These are phyloP conservation scores for Nebria ingens DNA, from an alignment of 1,140 invertebrate species.

Conservation along the genomic window DNA sequence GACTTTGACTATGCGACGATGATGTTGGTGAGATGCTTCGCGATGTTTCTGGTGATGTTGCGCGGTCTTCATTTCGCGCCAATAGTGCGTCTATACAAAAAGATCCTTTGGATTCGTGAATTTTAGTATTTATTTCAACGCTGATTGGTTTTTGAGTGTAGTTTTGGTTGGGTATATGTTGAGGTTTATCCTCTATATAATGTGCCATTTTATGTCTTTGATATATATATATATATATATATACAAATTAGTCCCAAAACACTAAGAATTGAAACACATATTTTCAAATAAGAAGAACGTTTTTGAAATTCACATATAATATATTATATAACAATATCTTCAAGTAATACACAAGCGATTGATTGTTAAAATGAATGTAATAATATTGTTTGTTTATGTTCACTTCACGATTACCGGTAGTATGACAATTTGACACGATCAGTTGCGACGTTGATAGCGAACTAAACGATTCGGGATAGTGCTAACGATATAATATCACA, in stretches of 20 bases:
- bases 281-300: too few relatives aligned
- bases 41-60: slow-evolving; percentile 27
- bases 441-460: background rate
- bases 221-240: too few relatives aligned
- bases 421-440: too few relatives aligned
- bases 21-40: slow-evolving; percentile 29
- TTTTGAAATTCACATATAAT: too few relatives aligned
- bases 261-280: too few relatives aligned
- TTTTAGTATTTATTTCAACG: slow-evolving; percentile 30
- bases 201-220: slow-evolving; percentile 25
- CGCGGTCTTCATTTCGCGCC: slow-evolving; percentile 27
- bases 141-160: slow-evolving; percentile 19
- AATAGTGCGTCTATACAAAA: slow-evolving; percentile 60
- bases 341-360: too few relatives aligned
- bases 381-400: too few relatives aligned
- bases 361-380: too few relatives aligned
- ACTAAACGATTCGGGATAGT: slow-evolving; percentile 1
- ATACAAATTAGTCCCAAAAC: too few relatives aligned
- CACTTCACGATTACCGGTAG: too few relatives aligned
- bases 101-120: slow-evolving; percentile 35
- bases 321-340: too few relatives aligned
- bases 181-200: slow-evolving; percentile 17
- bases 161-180: slow-evolving; percentile 16
- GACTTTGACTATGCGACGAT: slow-evolving; percentile 30
- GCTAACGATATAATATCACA: background rate